Conservation (phyloP, 1,140 invertebrate genomes). For the Zaprionus lachaisei region DNA sequence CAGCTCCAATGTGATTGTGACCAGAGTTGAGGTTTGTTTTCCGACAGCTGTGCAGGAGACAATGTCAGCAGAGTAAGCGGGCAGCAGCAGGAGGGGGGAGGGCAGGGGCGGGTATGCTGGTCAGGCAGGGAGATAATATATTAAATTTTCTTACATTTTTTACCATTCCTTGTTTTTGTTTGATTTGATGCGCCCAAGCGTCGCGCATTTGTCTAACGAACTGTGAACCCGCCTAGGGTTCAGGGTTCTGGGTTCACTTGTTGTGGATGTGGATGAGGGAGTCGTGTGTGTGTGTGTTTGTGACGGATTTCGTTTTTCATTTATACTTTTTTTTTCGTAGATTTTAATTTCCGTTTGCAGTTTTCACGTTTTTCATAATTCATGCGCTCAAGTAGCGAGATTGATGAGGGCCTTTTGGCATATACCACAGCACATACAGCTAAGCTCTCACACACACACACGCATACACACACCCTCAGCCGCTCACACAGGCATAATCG, state of each 20-base stretch:
- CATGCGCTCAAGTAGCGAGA: conserved; percentile 80
- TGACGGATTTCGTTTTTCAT: conserved; percentile 28
- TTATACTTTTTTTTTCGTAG: conserved; percentile 50
- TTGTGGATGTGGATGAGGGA: background rate
- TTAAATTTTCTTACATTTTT: conserved; percentile 69
- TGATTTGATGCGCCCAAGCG: conserved; percentile 58
- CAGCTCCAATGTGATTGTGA: conserved; percentile 62
- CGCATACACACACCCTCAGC: conserved; percentile 21
- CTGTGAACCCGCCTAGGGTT: conserved; percentile 61
- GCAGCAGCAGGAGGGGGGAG: background rate
- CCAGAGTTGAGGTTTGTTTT: conserved; percentile 77
- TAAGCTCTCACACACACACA: conserved; percentile 47
- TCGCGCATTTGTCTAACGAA: conserved; percentile 75
- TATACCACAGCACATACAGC: conserved; percentile 40
- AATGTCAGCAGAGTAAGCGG: conserved; percentile 2
- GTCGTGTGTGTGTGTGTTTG: conserved; percentile 23
- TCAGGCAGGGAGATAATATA: conserved; percentile 56
- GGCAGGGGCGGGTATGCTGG: background rate
- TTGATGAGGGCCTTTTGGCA: conserved; percentile 68
- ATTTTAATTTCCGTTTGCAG: conserved; percentile 83
- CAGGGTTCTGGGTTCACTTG: background rate
- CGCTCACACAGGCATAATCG: conserved; percentile 71
- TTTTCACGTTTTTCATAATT: conserved; percentile 82
- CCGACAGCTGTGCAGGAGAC: conserved; percentile 74
- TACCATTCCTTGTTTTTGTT: conserved; percentile 49